phyloP scores from a whole-genome alignment of 1,140 invertebrate genomes.

The Conopomorpha cramerella region DNA sequence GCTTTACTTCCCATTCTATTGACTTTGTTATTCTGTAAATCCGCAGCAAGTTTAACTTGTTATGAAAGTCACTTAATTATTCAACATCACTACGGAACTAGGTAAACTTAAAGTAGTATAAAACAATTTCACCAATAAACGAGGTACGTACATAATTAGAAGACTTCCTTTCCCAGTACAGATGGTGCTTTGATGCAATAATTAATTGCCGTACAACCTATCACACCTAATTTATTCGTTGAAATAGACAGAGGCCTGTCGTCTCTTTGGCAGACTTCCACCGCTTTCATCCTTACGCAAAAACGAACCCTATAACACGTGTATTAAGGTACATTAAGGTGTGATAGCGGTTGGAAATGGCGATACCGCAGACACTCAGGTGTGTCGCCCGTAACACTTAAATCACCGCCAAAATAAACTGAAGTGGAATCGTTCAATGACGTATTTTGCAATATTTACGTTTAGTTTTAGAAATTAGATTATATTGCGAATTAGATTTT shows the following conservation, averaged over 20 bases:
- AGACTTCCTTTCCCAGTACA: slow-evolving; percentile 36
- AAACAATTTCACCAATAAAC: neutral
- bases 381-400: slow-evolving; percentile 37
- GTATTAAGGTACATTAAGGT: slow-evolving; percentile 12
- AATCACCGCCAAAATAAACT: slow-evolving; percentile 55
- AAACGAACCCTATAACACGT: slow-evolving; percentile 7
- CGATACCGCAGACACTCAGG: slow-evolving; percentile 33
- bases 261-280: slow-evolving; percentile 47
- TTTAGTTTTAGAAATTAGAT: no score
- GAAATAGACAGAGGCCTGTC: slow-evolving; percentile 49
- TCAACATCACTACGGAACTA: neutral
- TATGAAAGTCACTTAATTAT: neutral
- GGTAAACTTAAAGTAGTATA: neutral
- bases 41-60: neutral
- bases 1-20: neutral
- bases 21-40: neutral
- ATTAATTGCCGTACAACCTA: slow-evolving; percentile 61
- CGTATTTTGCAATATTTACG: slow-evolving; percentile 48
- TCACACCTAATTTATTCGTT: slow-evolving; percentile 58
- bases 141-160: slow-evolving; percentile 21
- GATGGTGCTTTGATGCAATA: slow-evolving; percentile 59
- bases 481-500: no score
- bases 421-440: slow-evolving; percentile 27
- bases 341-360: slow-evolving; percentile 2
- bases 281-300: slow-evolving; percentile 8